Evolutionary conservation across 92 coral and sea anemone genomes (phyloP).

Genomic region (Epizoanthus illoricatus): DNA sequence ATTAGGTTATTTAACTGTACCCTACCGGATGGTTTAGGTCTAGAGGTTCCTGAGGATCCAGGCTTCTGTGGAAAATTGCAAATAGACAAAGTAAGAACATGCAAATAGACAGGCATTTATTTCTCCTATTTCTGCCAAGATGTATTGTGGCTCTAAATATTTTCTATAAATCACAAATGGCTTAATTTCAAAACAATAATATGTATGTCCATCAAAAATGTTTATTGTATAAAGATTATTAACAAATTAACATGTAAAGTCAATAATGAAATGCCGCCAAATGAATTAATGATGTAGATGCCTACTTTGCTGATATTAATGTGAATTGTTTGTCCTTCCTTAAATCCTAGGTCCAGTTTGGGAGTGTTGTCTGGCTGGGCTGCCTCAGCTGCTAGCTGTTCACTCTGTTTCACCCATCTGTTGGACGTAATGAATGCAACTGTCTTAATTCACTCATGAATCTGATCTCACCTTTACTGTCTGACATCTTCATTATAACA

Average conservation of each 20-base stretch:
- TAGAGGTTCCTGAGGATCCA: constrained; percentile 1
- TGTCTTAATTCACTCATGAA: too few species aligned
- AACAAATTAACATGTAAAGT: background rate
- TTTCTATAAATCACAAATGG: background rate
- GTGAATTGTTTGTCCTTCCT: constrained; percentile 97
- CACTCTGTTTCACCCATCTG: constrained; percentile 86
- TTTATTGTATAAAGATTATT: background rate
- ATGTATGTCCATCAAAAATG: background rate
- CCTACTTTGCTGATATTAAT: constrained; percentile 68
- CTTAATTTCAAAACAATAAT: background rate
- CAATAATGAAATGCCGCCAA: too few species aligned
- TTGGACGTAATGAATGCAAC: too few species aligned
- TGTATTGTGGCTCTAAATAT: too few species aligned
- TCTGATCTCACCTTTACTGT: too few species aligned
- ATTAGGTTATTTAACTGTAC: background rate
- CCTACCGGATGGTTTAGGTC: background rate
- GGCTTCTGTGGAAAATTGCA: background rate
- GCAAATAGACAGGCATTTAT: too few species aligned
- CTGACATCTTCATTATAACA: too few species aligned
- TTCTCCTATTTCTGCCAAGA: too few species aligned
- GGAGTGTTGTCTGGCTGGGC: constrained; percentile 76
- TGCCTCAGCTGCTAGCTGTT: constrained; percentile 77
- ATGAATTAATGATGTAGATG: too few species aligned
- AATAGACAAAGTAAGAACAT: background rate
- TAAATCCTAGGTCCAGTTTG: constrained; percentile 93